Evolutionary conservation across 2,888 invertebrate species (phyloP), one percentile per base, ranked within the genome.

Genomic region (Falcaria lacertinaria): DNA sequence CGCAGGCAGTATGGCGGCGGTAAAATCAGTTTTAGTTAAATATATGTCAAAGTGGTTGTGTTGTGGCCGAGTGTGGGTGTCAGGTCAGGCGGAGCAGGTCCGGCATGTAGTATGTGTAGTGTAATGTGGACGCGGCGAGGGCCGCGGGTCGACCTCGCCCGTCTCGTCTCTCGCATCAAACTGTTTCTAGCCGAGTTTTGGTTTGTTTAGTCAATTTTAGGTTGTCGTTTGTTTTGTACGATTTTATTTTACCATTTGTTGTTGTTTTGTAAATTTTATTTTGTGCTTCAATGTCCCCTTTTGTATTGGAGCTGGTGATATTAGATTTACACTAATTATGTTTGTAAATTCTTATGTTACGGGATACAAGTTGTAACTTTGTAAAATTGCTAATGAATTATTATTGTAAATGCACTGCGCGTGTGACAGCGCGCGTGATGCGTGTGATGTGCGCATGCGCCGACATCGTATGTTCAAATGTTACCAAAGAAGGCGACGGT

Each of bases 211-310:
- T 71, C 64, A 57, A 54, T 69, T 45, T 63, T 70, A 69, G 69
- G 74, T 80, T 80, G 79, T 79, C 74, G 60, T 73, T 79, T 73
- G 76, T 84, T 85, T 80, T 84, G 62, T 79, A 75, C 64, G 64
- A 70, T 75, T 80, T 84, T 84, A 80, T 83, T 85, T 82, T 83
- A 81, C 70, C 69, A 61, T 79, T 37, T 84, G 83, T 86, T 85
- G 67, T 79, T 67, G 57, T 83, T 82, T 80, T 83, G 76, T 74
- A 75, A 82, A 76, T 80, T 82, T 84, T 85, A 86, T 86, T 86
- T 82, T 69, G 71, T 61, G 80, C 84, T 76, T 72, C 75, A 67
- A 60, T 56, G 67, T 68, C 60, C 50, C 59, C 52, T 57, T 58
- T 57, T 44, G 60, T 48, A 55, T 65, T 68, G 76, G 60, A 74